These are phyloP conservation scores for Anomalospiza imberbis DNA, from an alignment of 2,797 vertebrate species.

Conservation along the genomic window DNA sequence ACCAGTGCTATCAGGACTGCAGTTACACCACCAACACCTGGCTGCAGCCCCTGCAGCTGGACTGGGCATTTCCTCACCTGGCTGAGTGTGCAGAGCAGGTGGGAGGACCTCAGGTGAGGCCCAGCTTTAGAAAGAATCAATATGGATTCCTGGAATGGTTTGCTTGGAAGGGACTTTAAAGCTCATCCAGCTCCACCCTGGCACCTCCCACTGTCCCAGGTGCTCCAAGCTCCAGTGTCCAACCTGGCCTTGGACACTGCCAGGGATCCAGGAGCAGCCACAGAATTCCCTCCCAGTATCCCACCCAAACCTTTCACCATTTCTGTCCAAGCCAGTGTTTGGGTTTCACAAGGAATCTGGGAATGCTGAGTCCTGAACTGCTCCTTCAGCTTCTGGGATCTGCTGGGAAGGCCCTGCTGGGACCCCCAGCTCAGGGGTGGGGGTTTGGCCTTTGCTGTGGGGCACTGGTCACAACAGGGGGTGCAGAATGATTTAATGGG, in stretches of 20 bases:
- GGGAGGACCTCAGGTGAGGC: neutral
- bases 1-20: neutral
- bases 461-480: neutral
- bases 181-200: neutral
- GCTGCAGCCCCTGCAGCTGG: neutral
- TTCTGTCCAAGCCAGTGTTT: neutral
- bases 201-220: rapidly evolving
- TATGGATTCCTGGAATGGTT: neutral
- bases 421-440: neutral
- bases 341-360: neutral
- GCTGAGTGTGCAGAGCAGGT: neutral
- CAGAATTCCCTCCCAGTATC: neutral
- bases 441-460: neutral
- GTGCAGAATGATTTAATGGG: neutral
- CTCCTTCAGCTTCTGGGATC: neutral
- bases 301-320: neutral
- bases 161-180: neutral
- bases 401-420: neutral
- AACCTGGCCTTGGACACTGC: neutral
- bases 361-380: neutral
- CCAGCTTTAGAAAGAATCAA: neutral
- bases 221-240: rapidly evolving
- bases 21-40: neutral
- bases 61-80: neutral
- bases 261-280: neutral